Evolutionary conservation across 2,888 invertebrate genomes (phyloP).

Genomic region (Napeogenes inachia): DNA sequence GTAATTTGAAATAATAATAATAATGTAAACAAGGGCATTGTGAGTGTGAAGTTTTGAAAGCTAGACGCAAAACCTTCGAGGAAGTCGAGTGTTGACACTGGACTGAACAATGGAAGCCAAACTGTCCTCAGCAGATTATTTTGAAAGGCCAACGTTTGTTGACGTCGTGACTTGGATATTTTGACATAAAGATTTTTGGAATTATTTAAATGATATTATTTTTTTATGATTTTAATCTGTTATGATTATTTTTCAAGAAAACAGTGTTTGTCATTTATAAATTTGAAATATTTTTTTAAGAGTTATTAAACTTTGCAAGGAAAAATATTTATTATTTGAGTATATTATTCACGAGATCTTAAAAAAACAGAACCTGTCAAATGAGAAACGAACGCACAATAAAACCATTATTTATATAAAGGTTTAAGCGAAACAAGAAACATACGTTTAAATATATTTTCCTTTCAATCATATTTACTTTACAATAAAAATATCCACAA

Average conservation of each 20-base stretch:
- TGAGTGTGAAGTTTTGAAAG: slow-evolving; percentile 65
- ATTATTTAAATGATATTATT: no score
- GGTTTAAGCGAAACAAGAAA: background rate
- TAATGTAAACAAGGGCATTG: slow-evolving; percentile 33
- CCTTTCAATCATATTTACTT: background rate
- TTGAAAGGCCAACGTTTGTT: slow-evolving; percentile 48
- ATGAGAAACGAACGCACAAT: slow-evolving; percentile 6
- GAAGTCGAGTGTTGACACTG: slow-evolving; percentile 70
- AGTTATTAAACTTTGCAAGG: no score
- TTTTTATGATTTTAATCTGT: no score
- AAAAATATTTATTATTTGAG: no score
- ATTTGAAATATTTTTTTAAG: no score
- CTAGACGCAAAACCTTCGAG: slow-evolving; percentile 62
- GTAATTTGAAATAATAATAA: slow-evolving; percentile 19
- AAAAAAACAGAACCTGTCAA: slow-evolving; percentile 28
- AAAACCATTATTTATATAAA: slow-evolving; percentile 4
- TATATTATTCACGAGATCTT: no score
- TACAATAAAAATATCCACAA: background rate
- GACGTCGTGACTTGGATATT: slow-evolving; percentile 58
- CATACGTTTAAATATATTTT: no score
- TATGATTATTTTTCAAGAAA: no score
- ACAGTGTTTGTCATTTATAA: no score
- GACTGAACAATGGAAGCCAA: slow-evolving; percentile 62
- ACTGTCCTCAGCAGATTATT: slow-evolving; percentile 65
- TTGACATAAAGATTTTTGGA: slow-evolving; percentile 13